phyloP scores from a whole-genome alignment of 2,113 vertebrate genomes.

The Pterocles orientalis region DNA sequence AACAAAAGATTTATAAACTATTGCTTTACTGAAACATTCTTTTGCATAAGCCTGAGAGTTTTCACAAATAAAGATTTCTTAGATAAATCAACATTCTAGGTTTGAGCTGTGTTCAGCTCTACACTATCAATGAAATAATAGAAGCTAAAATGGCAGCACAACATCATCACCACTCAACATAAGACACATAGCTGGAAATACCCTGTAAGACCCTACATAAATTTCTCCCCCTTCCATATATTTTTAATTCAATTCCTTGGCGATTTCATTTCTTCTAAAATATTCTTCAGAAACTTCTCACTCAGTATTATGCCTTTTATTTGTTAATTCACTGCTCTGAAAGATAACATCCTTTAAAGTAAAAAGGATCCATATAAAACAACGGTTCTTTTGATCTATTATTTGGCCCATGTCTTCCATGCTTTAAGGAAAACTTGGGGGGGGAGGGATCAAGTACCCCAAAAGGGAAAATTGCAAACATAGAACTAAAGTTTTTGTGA shows the following conservation, averaged over 20 bases:
- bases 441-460: not conserved
- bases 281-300: not conserved
- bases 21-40: not conserved
- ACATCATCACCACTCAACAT: not conserved
- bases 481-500: not conserved
- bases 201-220: not conserved
- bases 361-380: not conserved
- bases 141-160: not conserved
- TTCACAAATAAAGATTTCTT: not conserved
- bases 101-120: not conserved
- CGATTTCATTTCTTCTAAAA: not conserved
- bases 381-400: not conserved
- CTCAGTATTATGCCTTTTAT: not conserved
- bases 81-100: not conserved
- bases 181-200: not conserved
- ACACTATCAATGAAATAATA: not conserved
- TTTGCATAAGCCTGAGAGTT: not conserved
- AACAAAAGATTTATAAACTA: not conserved
- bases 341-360: not conserved
- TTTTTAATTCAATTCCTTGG: not conserved
- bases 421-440: not conserved
- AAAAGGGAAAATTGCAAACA: not conserved
- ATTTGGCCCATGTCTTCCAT: not conserved
- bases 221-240: not conserved
- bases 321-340: not conserved